These are phyloP conservation scores for Notamacropus eugenii DNA, from an alignment of 2,797 vertebrate species.

Conservation along the genomic window DNA sequence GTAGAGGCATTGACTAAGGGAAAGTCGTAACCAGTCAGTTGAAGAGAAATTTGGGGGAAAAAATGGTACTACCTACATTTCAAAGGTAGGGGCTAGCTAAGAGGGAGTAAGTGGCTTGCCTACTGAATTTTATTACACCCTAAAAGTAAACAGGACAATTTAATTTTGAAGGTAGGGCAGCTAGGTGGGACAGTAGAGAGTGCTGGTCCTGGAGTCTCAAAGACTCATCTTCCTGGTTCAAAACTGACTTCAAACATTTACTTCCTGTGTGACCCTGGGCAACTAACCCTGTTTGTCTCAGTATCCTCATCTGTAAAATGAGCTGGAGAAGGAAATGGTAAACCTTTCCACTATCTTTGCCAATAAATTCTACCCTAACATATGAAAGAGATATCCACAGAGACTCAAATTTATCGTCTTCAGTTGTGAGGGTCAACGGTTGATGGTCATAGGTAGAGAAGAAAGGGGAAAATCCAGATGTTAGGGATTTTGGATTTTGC, in stretches of 20 bases:
- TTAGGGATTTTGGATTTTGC: conserved; percentile 16
- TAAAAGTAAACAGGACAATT: neutral
- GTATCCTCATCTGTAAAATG: too few relatives aligned
- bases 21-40: neutral
- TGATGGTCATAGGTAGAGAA: neutral
- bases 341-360: neutral
- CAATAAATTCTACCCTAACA: neutral
- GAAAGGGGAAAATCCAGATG: neutral
- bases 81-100: neutral
- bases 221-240: neutral
- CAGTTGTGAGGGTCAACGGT: neutral
- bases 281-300: neutral
- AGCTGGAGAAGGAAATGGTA: neutral
- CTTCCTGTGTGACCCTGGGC: neutral
- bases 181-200: neutral
- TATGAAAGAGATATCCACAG: neutral
- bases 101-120: neutral
- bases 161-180: neutral
- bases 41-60: neutral
- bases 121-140: neutral
- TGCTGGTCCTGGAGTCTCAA: neutral
- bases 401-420: neutral
- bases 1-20: neutral
- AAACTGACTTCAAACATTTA: neutral
- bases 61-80: neutral